These are phyloP conservation scores for Leptopilina boulardi DNA, from an alignment of 1,140 invertebrate species.

Conservation along the genomic window DNA sequence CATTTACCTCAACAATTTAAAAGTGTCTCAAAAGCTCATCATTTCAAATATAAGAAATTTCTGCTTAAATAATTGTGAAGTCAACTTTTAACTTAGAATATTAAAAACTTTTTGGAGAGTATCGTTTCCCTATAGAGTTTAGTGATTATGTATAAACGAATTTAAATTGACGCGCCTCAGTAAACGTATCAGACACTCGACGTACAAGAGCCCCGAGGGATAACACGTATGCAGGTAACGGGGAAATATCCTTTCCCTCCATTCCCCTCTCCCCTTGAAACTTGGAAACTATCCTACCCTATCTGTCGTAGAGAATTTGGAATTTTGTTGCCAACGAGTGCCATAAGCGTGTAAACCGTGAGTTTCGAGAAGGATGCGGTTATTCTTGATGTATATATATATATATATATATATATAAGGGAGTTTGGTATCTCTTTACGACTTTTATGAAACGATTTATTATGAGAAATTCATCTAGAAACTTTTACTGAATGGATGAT, in stretches of 20 bases:
- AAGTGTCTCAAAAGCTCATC: too few species aligned
- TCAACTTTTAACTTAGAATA: not conserved
- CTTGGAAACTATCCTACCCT: slow-evolving; percentile 23
- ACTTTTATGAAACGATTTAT: slow-evolving; percentile 22
- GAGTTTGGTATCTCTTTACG: not conserved
- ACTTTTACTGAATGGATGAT: not conserved
- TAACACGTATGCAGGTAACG: slow-evolving; percentile 17
- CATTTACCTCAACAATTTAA: too few species aligned
- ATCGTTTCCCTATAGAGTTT: slow-evolving; percentile 9
- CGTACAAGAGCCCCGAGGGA: slow-evolving; percentile 6
- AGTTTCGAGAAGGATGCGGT: slow-evolving; percentile 3
- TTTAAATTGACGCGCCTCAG: slow-evolving; percentile 7
- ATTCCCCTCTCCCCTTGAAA: not conserved
- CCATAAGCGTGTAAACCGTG: slow-evolving; percentile 20
- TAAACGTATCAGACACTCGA: slow-evolving; percentile 15
- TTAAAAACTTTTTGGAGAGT: not conserved
- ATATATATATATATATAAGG: not conserved
- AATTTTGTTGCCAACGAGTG: slow-evolving; percentile 25
- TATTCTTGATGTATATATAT: slow-evolving; percentile 1
- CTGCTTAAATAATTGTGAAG: not conserved
- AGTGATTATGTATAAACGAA: slow-evolving; percentile 15
- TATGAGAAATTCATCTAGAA: slow-evolving; percentile 15
- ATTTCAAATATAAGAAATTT: too few species aligned
- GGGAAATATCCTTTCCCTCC: not conserved
- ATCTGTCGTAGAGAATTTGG: slow-evolving; percentile 24